phyloP scores from a whole-genome alignment of 2,888 invertebrate genomes.

The Drosophila ustulata region DNA sequence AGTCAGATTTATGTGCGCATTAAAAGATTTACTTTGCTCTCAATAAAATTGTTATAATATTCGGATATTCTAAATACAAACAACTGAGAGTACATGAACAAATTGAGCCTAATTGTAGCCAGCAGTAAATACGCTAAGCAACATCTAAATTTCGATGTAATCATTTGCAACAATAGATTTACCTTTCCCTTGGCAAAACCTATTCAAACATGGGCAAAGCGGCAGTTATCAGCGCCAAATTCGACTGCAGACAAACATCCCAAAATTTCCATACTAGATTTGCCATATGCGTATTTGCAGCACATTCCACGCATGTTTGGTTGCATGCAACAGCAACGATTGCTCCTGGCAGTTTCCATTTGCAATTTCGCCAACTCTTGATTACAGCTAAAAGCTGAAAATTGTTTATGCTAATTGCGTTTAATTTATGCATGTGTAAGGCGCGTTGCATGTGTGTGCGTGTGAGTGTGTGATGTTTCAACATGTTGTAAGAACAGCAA shows the following conservation, averaged over 20 bases:
- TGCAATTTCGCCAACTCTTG: constrained; percentile 36
- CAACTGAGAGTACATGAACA: not conserved
- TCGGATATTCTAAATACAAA: too few relatives aligned
- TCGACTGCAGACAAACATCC: constrained; percentile 16
- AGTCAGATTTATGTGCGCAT: not conserved
- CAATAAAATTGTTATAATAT: too few relatives aligned
- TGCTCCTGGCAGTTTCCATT: constrained; percentile 33
- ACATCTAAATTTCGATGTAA: not conserved
- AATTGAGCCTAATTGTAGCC: not conserved
- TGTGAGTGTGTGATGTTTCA: constrained; percentile 21
- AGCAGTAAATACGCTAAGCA: not conserved
- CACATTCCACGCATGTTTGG: constrained; percentile 26
- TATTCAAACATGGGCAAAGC: not conserved
- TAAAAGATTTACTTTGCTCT: too few relatives aligned
- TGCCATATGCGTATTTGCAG: constrained; percentile 20
- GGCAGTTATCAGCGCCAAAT: constrained; percentile 19
- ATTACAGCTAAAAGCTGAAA: constrained; percentile 74
- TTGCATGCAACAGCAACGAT: constrained; percentile 20
- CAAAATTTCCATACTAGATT: constrained; percentile 30
- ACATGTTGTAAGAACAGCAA: constrained; percentile 47
- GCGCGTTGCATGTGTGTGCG: constrained; percentile 8
- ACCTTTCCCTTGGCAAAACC: not conserved
- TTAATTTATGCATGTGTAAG: constrained; percentile 77
- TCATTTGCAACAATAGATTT: not conserved
- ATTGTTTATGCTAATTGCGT: constrained; percentile 81